phyloP scores from a whole-genome alignment of 1,140 invertebrate species.

The Aphelinus atriplicis region DNA sequence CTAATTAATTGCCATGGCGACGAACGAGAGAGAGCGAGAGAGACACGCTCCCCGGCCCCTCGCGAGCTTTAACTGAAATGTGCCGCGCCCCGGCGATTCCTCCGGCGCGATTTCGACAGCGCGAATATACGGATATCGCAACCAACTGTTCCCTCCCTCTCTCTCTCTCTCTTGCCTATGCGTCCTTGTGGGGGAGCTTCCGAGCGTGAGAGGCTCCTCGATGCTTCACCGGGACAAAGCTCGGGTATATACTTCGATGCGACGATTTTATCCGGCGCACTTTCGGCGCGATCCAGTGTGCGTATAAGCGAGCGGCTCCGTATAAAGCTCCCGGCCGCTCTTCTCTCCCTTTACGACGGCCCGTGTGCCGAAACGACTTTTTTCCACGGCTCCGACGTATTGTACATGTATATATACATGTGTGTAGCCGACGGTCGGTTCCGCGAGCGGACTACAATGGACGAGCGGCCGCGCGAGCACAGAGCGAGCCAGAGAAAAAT shows the following conservation, averaged over 20 bases:
- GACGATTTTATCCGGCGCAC: background rate
- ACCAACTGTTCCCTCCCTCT: conserved; percentile 22
- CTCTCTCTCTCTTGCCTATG: conserved; percentile 44
- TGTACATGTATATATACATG: no score
- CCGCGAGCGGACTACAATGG: no score
- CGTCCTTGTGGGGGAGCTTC: conserved; percentile 29
- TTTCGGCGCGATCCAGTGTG: background rate
- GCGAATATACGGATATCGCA: background rate
- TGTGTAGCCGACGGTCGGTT: no score
- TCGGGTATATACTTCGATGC: no score
- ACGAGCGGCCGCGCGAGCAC: no score
- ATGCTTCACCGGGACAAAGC: no score
- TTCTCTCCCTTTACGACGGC: conserved; percentile 33
- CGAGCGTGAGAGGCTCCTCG: no score
- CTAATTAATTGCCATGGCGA: conserved; percentile 68
- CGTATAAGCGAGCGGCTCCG: conserved; percentile 20
- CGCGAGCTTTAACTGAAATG: conserved; percentile 61
- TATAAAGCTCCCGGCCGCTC: background rate
- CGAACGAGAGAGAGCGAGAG: conserved; percentile 58
- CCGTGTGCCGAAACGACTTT: conserved; percentile 40
- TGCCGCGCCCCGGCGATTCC: conserved; percentile 58
- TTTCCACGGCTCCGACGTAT: conserved; percentile 13
- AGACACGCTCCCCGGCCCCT: conserved; percentile 52
- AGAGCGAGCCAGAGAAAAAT: conserved; percentile 49
- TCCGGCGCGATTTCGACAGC: conserved; percentile 36